Percentiles rank a stretch among this genome's conserved stretches.
Evolutionary conservation across 2,113 vertebrate species (phyloP).

Genomic region (Blennius ocellaris): DNA sequence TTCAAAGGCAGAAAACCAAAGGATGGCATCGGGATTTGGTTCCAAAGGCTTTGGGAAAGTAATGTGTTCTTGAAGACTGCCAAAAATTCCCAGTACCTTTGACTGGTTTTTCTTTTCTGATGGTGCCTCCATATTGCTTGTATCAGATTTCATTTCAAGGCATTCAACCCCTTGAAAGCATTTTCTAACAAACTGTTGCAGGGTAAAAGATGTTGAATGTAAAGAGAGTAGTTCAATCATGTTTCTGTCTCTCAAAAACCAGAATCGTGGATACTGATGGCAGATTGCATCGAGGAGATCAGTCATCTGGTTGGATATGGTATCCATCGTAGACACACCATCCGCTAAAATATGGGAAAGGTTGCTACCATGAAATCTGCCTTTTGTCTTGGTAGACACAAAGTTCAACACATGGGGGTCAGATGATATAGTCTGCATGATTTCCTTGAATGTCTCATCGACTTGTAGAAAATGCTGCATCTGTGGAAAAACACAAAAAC

Average conservation of each 20-base stretch:
- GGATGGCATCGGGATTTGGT: constrained; percentile 64
- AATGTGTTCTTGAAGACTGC: constrained; percentile 80
- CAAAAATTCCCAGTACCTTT: constrained; percentile 74
- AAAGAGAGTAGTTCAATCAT: constrained; percentile 81
- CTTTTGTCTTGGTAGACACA: constrained; percentile 53
- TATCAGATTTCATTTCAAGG: constrained; percentile 61
- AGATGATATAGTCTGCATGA: constrained; percentile 75
- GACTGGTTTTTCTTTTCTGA: constrained; percentile 18
- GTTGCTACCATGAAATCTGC: constrained; percentile 64
- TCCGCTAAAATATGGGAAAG: constrained; percentile 72
- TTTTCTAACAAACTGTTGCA: constrained; percentile 78
- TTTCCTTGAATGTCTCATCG: constrained; percentile 80
- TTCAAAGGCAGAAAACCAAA: constrained; percentile 85
- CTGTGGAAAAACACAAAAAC: constrained; percentile 62
- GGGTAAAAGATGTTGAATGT: constrained; percentile 56
- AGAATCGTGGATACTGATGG: constrained; percentile 84
- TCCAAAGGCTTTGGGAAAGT: constrained; percentile 73
- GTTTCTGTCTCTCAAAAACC: constrained; percentile 87
- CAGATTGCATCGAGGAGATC: constrained; percentile 75
- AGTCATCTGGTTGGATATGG: constrained; percentile 77
- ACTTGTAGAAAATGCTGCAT: constrained; percentile 77
- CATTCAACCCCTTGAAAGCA: constrained; percentile 83
- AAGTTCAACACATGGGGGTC: constrained; percentile 82
- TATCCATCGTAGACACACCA: constrained; percentile 81
- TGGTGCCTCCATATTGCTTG: constrained; percentile 9